A percentile compares a stretch with the other conserved stretches of the same genome.
Evolutionary conservation across 2,888 invertebrate species (phyloP).

Genomic region (Macroteleia sp.): DNA sequence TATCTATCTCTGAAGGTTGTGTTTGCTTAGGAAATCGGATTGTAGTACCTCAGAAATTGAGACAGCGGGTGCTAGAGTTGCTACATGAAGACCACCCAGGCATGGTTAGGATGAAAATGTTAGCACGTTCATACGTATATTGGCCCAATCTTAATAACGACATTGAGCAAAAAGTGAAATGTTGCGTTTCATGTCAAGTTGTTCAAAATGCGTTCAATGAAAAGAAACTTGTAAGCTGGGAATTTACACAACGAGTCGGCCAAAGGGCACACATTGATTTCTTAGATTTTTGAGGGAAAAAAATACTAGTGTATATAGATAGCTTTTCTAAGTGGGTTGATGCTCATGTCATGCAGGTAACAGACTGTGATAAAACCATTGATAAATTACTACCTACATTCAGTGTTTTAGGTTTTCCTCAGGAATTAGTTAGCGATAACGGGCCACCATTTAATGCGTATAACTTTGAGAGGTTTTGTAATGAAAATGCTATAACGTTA

Average conservation of each 20-base stretch:
- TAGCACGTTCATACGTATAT: slow-evolving; percentile 69
- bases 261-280: slow-evolving; percentile 82
- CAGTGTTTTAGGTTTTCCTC: slow-evolving; percentile 43
- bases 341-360: slow-evolving; percentile 31
- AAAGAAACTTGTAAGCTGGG: slow-evolving; percentile 29
- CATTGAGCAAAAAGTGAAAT: not conserved
- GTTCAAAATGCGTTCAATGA: not conserved
- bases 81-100: slow-evolving; percentile 67
- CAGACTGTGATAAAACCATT: slow-evolving; percentile 23
- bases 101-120: slow-evolving; percentile 70
- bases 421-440: slow-evolving; percentile 47
- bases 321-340: slow-evolving; percentile 80
- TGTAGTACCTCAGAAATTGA: slow-evolving; percentile 26
- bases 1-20: slow-evolving; percentile 7
- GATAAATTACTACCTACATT: slow-evolving; percentile 42
- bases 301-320: slow-evolving; percentile 44
- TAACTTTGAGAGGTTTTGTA: slow-evolving; percentile 32
- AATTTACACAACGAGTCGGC: slow-evolving; percentile 71
- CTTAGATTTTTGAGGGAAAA: slow-evolving; percentile 46
- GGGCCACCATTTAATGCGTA: slow-evolving; percentile 38
- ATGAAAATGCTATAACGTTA: slow-evolving; percentile 33
- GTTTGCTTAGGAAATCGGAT: slow-evolving; percentile 26
- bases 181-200: slow-evolving; percentile 40
- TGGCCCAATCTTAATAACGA: slow-evolving; percentile 71
- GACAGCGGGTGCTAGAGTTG: slow-evolving; percentile 13